These are phyloP conservation scores for Cyclargus thomasi DNA, from an alignment of 1,140 invertebrate species.

Conservation along the genomic window DNA sequence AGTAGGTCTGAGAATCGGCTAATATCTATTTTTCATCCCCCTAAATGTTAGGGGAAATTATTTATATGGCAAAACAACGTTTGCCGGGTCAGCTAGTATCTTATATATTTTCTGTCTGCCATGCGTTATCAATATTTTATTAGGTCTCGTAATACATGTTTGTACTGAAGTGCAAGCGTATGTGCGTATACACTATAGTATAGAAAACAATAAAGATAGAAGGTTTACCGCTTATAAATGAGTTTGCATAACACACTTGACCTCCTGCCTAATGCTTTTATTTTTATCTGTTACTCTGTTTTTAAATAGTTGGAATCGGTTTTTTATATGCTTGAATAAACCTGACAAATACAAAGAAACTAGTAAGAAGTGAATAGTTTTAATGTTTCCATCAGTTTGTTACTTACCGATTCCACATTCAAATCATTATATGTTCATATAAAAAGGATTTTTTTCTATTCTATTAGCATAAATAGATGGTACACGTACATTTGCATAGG, in stretches of 20 bases:
- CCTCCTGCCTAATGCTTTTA: neutral
- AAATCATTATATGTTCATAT: neutral
- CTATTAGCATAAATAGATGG: too few relatives aligned
- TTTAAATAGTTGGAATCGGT: neutral
- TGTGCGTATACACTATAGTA: neutral
- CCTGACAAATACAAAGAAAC: too few relatives aligned
- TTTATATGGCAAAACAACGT: too few relatives aligned
- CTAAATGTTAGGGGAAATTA: too few relatives aligned
- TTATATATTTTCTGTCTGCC: neutral
- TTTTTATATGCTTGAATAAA: neutral
- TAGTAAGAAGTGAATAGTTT: neutral
- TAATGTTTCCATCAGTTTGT: neutral
- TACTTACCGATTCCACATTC: too few relatives aligned
- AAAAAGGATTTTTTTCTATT: too few relatives aligned
- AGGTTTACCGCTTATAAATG: neutral
- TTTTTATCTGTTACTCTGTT: conserved; percentile 8
- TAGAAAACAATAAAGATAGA: neutral
- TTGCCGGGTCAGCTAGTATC: too few relatives aligned
- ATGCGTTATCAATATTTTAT: neutral
- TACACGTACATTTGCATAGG: neutral
- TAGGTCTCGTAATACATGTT: neutral
- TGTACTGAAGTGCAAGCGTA: neutral
- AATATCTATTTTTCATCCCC: too few relatives aligned
- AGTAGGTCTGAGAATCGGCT: too few relatives aligned
- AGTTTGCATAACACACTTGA: conserved; percentile 8